Evolutionary conservation across 2,113 vertebrate genomes (phyloP), one percentile per base, ranked within the genome.

Genomic region (Monarcha castaneiventris): DNA sequence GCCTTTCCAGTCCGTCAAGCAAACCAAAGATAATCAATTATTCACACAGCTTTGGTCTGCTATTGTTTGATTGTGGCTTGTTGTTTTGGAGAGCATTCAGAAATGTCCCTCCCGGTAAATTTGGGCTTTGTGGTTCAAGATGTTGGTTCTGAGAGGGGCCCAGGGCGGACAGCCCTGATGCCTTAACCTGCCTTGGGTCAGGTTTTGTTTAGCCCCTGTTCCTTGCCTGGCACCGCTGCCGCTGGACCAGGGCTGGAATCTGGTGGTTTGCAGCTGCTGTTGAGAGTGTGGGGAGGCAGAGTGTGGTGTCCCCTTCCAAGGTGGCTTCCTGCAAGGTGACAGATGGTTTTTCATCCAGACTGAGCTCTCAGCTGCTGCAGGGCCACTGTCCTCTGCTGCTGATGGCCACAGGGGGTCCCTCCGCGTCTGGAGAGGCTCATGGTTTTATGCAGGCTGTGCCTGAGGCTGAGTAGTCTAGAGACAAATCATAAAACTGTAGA

Each of bases 1-100:
- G 89, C 93, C 89, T 95, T 96, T 95, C 91, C 93, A 94, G 83
- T 81, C 89, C 2, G 0, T 91, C 93, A 87, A 94, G 80, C 89
- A 94, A 91, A 94, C 77, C 87, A 84, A 85, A 87, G 93, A 91
- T 81, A 96, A 97, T 96, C 93, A 84, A 94, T 97, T 97, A 96
- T 75, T 94, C 91, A 89, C 95, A 89, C 56, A 76, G 93, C 77
- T 94, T 91, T 89, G 77, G 66, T 87, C 74, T 93, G 69, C 81
- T 64, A 66, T 96, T 96, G 87, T 93, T 83, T 86, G 94, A n/a
- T 51, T 71, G 55, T 35, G 75, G 35, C 14, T 87, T 87, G 84
- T 30, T 91, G 41, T 90, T 93, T 81, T 51, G 73, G 80, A 94
- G 58, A 4, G 5, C 61, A 23, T 29, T 93, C 75, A 81, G 85